Evolutionary conservation across 2,797 vertebrate species (phyloP).

Genomic region (Poecile montanus): DNA sequence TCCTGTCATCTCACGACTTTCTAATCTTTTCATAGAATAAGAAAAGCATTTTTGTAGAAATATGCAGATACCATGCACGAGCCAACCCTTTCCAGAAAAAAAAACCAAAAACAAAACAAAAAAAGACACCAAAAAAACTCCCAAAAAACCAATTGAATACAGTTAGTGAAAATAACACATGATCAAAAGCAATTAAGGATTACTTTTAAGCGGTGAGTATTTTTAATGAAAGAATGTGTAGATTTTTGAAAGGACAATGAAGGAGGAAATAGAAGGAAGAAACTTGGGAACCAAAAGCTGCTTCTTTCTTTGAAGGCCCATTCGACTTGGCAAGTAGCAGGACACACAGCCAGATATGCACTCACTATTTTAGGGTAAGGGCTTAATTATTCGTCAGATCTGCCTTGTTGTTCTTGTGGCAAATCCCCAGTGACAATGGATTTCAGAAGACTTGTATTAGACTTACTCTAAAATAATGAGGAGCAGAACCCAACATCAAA

Average conservation of each 20-base stretch:
- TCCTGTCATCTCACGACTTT: not conserved
- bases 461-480: not conserved
- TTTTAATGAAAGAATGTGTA: not conserved
- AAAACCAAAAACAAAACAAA: not conserved
- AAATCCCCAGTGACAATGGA: not conserved
- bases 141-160: not conserved
- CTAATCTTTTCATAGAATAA: not conserved
- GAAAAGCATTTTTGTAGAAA: not conserved
- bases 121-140: too few species aligned
- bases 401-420: not conserved
- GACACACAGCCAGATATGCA: not conserved
- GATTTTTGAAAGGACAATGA: not conserved
- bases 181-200: not conserved
- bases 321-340: not conserved
- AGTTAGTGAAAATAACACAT: not conserved
- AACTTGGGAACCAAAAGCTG: not conserved
- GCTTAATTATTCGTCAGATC: not conserved
- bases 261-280: not conserved
- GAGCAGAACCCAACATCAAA: not conserved
- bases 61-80: not conserved
- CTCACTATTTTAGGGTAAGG: not conserved
- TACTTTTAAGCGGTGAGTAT: not conserved
- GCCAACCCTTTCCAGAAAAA: not conserved
- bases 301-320: not conserved
- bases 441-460: not conserved